Evolutionary conservation across 2,797 vertebrate species (phyloP).

Genomic region (Typhlichthys eigenmanni): DNA sequence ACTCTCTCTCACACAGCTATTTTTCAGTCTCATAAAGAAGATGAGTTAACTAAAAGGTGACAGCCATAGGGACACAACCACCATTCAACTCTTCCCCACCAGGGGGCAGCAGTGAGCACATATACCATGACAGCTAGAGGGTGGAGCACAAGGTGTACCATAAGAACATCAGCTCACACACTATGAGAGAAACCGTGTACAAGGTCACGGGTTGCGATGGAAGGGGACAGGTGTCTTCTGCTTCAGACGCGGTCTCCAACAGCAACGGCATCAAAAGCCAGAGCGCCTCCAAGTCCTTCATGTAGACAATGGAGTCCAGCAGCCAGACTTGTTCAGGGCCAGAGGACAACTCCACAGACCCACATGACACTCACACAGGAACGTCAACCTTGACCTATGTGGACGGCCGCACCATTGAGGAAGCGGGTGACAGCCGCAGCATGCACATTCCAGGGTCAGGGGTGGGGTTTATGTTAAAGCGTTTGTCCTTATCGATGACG

Average conservation of each 20-base stretch:
- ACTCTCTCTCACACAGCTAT: not conserved
- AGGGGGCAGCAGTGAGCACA: constrained; percentile 82
- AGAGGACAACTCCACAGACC: constrained; percentile 74
- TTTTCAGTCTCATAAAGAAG: constrained; percentile 14
- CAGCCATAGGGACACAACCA: constrained; percentile 78
- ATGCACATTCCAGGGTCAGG: constrained; percentile 76
- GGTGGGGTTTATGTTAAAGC: constrained; percentile 84
- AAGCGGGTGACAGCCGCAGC: constrained; percentile 85
- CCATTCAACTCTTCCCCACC: constrained; percentile 83
- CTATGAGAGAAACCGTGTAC: constrained; percentile 77
- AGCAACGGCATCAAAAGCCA: constrained; percentile 62
- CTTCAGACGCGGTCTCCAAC: constrained; percentile 57
- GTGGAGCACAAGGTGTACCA: constrained; percentile 84
- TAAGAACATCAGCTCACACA: constrained; percentile 77
- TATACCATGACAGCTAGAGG: constrained; percentile 86
- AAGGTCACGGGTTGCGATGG: constrained; percentile 73
- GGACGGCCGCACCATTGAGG: constrained; percentile 84
- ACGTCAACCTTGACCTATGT: constrained; percentile 88
- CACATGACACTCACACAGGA: constrained; percentile 80
- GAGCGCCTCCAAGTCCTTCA: constrained; percentile 26
- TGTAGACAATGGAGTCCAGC: constrained; percentile 66
- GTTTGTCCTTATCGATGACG: constrained; percentile 92
- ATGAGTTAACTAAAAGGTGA: constrained; percentile 86
- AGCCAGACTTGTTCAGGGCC: constrained; percentile 76
- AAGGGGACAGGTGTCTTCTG: constrained; percentile 59